phyloP scores from a whole-genome alignment of 1,140 invertebrate genomes.

The Polypedilum vanderplanki region DNA sequence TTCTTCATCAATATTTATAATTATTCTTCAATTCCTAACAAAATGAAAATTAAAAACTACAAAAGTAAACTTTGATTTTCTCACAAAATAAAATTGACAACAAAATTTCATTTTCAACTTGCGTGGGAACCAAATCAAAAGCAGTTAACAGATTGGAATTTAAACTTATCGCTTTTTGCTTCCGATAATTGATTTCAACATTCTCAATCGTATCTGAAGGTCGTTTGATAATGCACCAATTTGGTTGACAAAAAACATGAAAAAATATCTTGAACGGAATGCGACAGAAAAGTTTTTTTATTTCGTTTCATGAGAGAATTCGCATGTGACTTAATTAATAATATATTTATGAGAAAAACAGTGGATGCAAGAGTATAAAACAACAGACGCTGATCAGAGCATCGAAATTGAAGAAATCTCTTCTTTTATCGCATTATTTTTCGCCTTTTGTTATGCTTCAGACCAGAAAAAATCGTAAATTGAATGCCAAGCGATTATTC shows the following conservation, averaged over 20 bases:
- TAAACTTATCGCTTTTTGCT: background rate
- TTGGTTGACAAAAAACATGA: background rate
- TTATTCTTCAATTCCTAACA: too few relatives aligned
- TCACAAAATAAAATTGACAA: background rate
- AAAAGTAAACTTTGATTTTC: too few relatives aligned
- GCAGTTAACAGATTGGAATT: background rate
- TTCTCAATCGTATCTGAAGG: background rate
- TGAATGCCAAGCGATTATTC: constrained; percentile 9
- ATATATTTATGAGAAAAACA: background rate
- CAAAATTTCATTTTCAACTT: background rate
- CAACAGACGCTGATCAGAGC: background rate
- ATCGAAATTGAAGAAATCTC: background rate
- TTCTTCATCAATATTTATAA: too few relatives aligned
- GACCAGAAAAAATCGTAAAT: constrained; percentile 24
- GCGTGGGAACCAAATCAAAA: constrained; percentile 11
- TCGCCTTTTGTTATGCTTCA: background rate
- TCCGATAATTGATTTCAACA: constrained; percentile 7
- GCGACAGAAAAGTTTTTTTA: background rate
- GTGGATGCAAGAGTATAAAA: background rate
- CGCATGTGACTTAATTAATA: constrained; percentile 24
- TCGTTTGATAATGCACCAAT: constrained; percentile 23
- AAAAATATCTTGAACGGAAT: background rate
- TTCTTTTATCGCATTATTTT: background rate
- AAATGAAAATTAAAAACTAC: too few relatives aligned
- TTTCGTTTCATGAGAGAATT: background rate